phyloP scores from a whole-genome alignment of 2,113 vertebrate genomes.

The Nannobrachium achirus region DNA sequence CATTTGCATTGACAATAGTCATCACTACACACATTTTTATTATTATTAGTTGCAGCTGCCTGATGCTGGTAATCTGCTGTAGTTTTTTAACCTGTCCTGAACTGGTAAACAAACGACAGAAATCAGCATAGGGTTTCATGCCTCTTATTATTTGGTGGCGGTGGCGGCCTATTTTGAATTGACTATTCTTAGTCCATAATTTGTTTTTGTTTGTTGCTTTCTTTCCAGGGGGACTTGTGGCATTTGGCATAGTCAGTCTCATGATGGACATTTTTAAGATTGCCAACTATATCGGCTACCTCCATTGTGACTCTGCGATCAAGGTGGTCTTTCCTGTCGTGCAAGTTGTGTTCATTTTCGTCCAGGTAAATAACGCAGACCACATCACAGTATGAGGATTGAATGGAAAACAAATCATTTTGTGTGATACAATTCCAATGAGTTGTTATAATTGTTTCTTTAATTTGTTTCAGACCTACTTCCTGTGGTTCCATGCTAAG shows the following conservation, averaged over 20 bases:
- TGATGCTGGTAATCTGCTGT: too few relatives aligned
- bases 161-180: neutral
- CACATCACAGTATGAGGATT: neutral
- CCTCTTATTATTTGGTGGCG: too few relatives aligned
- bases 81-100: too few relatives aligned
- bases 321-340: conserved; percentile 90
- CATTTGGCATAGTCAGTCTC: conserved; percentile 90
- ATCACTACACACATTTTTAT: too few relatives aligned
- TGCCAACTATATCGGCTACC: conserved; percentile 86
- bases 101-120: too few relatives aligned
- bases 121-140: too few relatives aligned
- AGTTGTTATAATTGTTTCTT: neutral
- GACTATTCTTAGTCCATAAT: neutral
- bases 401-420: neutral
- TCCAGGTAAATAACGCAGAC: conserved; percentile 82
- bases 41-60: too few relatives aligned
- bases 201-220: conserved; percentile 7
- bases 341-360: conserved; percentile 85
- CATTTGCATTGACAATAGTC: too few relatives aligned
- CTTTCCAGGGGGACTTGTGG: conserved; percentile 86
- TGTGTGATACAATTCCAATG: neutral
- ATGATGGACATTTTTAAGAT: conserved; percentile 95
- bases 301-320: conserved; percentile 86
- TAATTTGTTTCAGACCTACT: conserved; percentile 85
- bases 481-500: conserved; percentile 91